phyloP scores from a whole-genome alignment of 1,140 invertebrate species.

The Drosophila equinoxialis region DNA sequence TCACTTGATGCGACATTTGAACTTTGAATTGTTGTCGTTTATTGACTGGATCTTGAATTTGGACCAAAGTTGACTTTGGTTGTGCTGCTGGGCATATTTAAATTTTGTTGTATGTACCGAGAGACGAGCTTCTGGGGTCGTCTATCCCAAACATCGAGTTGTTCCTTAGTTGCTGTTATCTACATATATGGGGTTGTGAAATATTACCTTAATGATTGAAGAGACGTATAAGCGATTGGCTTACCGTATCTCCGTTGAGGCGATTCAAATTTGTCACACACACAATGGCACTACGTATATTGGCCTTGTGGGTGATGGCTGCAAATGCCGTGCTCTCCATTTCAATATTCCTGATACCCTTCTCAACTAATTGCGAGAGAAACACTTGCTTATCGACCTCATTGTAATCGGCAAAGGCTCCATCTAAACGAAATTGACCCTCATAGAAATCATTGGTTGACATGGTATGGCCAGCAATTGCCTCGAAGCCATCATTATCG shows the following conservation, averaged over 20 bases:
- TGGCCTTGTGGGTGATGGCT: constrained; percentile 94
- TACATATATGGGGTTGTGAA: not conserved
- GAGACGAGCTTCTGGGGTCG: constrained; percentile 5
- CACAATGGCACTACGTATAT: constrained; percentile 90
- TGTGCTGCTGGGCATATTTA: not conserved
- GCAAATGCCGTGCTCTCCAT: constrained; percentile 97
- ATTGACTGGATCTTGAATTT: constrained; percentile 31
- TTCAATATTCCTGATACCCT: constrained; percentile 96
- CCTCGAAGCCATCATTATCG: constrained; percentile 31
- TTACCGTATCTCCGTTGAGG: constrained; percentile 95
- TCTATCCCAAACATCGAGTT: not conserved
- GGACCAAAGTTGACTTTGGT: not conserved
- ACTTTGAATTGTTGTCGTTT: constrained; percentile 37
- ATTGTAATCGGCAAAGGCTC: constrained; percentile 95
- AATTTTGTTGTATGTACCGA: constrained; percentile 10
- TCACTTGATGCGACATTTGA: constrained; percentile 48
- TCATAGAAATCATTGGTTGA: constrained; percentile 98
- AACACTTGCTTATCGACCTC: constrained; percentile 91
- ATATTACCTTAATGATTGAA: too few species aligned
- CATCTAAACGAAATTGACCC: constrained; percentile 95
- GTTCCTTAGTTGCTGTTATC: not conserved
- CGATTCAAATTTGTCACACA: constrained; percentile 95
- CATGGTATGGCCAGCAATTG: constrained; percentile 92
- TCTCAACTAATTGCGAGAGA: constrained; percentile 88
- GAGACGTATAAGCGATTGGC: not conserved